Percentiles rank a stretch among this genome's conserved stretches.
Conservation (phyloP, 2,888 invertebrate genomes). For the Helicoverpa assulta region DNA sequence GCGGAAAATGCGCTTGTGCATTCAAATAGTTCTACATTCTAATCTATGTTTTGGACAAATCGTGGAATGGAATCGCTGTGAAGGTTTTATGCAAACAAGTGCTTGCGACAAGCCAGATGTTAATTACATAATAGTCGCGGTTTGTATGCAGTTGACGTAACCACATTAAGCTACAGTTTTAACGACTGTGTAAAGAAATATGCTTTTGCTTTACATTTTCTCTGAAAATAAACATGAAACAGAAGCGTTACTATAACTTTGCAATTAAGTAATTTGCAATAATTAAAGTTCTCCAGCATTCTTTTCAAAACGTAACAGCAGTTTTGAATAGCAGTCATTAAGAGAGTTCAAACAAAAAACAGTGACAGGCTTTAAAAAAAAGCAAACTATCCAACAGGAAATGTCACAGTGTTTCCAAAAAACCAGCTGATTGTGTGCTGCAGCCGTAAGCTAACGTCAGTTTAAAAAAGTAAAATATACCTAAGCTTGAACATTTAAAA, state of each 20-base stretch:
- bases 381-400: constrained; percentile 7
- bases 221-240: no score
- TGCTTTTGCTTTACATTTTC: neutral
- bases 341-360: constrained; percentile 12
- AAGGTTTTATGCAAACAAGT: constrained; percentile 2
- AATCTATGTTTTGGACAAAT: no score
- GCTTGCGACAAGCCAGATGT: neutral
- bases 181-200: neutral
- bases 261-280: no score
- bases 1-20: no score
- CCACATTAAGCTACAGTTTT: neutral
- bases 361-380: constrained; percentile 14
- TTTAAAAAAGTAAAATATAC: constrained; percentile 41
- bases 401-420: constrained; percentile 29
- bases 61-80: neutral
- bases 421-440: constrained; percentile 30
- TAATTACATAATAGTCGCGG: constrained; percentile 2
- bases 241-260: no score
- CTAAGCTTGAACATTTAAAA: constrained; percentile 47
- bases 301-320: neutral
- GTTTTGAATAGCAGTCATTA: constrained; percentile 14
- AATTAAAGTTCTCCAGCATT: no score
- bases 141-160: constrained; percentile 1
- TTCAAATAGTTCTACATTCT: no score
- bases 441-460: constrained; percentile 27